phyloP scores from a whole-genome alignment of 2,113 vertebrate genomes.

The Anthoscopus minutus region DNA sequence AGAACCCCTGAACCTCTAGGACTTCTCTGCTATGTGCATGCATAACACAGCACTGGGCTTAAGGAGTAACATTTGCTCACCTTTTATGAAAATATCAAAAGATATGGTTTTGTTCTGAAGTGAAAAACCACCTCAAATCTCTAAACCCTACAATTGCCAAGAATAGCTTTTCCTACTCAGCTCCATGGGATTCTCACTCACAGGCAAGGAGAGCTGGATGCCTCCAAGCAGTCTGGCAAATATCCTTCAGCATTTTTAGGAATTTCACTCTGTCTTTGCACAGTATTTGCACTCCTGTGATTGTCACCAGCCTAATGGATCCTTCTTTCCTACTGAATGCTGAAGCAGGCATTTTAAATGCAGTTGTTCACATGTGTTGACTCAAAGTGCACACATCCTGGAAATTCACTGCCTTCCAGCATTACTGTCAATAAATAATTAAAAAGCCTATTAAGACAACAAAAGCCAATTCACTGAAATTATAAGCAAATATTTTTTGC shows the following conservation, averaged over 20 bases:
- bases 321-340: not conserved
- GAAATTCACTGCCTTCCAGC: not conserved
- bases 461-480: slow-evolving; percentile 21
- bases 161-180: not conserved
- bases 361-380: not conserved
- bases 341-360: not conserved
- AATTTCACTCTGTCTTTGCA: not conserved
- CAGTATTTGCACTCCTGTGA: not conserved
- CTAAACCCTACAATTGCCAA: not conserved
- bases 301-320: not conserved
- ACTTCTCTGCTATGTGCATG: fast-evolving
- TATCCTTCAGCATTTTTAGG: not conserved
- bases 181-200: not conserved
- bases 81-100: not conserved
- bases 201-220: not conserved
- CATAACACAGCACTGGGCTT: not conserved
- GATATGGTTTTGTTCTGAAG: not conserved
- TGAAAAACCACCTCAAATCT: not conserved
- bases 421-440: slow-evolving; percentile 20
- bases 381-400: not conserved
- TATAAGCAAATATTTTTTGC: slow-evolving; percentile 6
- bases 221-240: not conserved
- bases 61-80: not conserved
- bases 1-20: not conserved
- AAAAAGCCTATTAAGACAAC: not conserved